Percentiles rank a stretch among this genome's conserved stretches.
Evolutionary conservation across 2,113 vertebrate species (phyloP).

Genomic region (Oceanodroma tethys): DNA sequence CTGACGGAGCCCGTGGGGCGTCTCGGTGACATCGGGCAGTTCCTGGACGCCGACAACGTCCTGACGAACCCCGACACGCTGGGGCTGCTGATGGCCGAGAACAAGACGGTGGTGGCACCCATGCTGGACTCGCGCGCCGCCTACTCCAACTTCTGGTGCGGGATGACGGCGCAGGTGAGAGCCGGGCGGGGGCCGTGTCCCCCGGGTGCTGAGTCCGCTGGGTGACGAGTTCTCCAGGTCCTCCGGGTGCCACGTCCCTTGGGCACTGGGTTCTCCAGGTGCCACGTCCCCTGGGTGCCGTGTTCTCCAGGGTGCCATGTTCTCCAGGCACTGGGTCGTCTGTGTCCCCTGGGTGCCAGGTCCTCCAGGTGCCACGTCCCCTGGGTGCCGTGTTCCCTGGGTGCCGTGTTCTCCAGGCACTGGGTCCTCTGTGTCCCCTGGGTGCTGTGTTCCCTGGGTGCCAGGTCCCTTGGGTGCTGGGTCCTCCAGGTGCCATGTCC

Average conservation of each 20-base stretch:
- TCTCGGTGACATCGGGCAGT: slow-evolving; percentile 39
- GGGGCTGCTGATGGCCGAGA: slow-evolving; percentile 84
- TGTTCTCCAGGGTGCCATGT: neutral
- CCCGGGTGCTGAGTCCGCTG: too few relatives aligned
- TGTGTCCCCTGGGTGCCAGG: neutral
- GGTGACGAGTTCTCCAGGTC: too few relatives aligned
- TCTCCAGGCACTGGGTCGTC: neutral
- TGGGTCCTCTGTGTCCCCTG: neutral
- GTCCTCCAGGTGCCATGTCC: accelerated
- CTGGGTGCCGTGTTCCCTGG: neutral
- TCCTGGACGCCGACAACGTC: slow-evolving; percentile 87
- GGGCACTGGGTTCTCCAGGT: neutral
- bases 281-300: accelerated
- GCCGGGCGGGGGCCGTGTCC: neutral
- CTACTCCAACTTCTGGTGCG: slow-evolving; percentile 96
- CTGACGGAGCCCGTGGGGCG: neutral
- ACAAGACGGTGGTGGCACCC: slow-evolving; percentile 88
- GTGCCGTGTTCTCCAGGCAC: too few relatives aligned
- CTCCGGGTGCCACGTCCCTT: neutral
- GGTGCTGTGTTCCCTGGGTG: neutral
- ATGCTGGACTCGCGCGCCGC: slow-evolving; percentile 92
- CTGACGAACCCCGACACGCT: slow-evolving; percentile 82
- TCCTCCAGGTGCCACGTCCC: neutral
- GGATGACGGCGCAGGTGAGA: slow-evolving; percentile 88
- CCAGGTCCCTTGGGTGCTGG: neutral